These are phyloP conservation scores for Tupaia chinensis DNA, from an alignment of 2,113 vertebrate genomes.

Conservation along the genomic window DNA sequence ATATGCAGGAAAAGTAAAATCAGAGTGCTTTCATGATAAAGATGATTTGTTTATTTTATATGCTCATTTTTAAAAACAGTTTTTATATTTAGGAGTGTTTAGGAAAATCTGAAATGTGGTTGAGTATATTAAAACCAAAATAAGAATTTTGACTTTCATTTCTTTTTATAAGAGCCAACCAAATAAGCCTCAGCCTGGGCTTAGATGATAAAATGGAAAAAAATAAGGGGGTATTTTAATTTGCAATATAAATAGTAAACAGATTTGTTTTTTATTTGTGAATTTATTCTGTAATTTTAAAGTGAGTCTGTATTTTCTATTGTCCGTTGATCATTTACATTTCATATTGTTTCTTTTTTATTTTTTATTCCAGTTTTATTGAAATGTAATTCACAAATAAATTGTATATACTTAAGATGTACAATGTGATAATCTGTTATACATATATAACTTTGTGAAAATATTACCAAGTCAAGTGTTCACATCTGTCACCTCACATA, in stretches of 20 bases:
- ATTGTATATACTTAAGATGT: neutral
- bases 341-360: slow-evolving; percentile 6
- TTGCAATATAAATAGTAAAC: slow-evolving; percentile 80
- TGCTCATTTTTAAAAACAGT: slow-evolving; percentile 74
- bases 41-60: slow-evolving; percentile 81
- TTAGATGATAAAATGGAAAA: slow-evolving; percentile 86
- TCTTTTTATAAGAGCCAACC: slow-evolving; percentile 80
- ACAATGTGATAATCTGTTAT: neutral
- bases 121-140: slow-evolving; percentile 81
- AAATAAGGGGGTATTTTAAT: slow-evolving; percentile 83
- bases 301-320: neutral
- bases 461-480: slow-evolving; percentile 13
- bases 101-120: slow-evolving; percentile 81
- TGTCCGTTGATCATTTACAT: slow-evolving; percentile 10
- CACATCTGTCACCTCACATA: neutral
- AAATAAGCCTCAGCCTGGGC: slow-evolving; percentile 83
- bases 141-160: slow-evolving; percentile 89
- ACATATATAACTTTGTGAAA: neutral
- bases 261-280: slow-evolving; percentile 68
- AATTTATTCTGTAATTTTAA: slow-evolving; percentile 35
- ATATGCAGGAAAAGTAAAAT: slow-evolving; percentile 85
- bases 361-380: neutral
- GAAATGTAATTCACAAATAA: neutral
- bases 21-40: slow-evolving; percentile 77
- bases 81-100: slow-evolving; percentile 82